Percentiles rank a stretch among this genome's conserved stretches.
Evolutionary conservation across 2,113 vertebrate genomes (phyloP).

Genomic region (rat (Rattus norvegicus)): DNA sequence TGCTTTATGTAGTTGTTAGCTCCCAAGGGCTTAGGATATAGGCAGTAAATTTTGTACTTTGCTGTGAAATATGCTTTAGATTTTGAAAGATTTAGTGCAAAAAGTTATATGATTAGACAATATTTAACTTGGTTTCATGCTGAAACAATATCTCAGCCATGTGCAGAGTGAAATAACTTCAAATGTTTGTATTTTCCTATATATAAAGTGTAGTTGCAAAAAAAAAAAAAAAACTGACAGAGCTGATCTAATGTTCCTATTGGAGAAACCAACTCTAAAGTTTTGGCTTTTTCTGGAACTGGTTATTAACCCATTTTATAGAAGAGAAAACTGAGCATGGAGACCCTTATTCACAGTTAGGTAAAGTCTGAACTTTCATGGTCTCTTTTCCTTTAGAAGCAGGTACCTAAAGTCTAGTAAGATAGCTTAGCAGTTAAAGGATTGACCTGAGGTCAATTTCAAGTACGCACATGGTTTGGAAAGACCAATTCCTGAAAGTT

Average conservation of each 20-base stretch:
- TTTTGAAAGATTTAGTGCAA: neutral
- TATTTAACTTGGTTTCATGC: neutral
- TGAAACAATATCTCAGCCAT: neutral
- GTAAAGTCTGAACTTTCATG: neutral
- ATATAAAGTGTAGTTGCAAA: neutral
- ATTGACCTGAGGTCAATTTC: neutral
- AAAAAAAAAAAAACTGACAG: too few species aligned
- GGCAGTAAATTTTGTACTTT: neutral
- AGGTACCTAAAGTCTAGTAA: neutral
- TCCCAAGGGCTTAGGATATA: neutral
- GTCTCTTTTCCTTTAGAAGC: neutral
- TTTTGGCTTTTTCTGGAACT: neutral
- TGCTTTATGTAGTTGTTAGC: neutral
- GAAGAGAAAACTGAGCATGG: neutral
- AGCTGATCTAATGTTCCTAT: neutral
- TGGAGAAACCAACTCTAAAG: neutral
- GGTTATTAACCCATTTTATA: conserved; percentile 34
- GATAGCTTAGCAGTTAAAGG: neutral
- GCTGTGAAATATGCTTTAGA: neutral
- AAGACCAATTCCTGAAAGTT: too few species aligned
- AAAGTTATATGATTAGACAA: neutral
- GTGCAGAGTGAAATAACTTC: neutral
- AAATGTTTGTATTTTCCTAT: neutral
- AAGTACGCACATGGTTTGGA: neutral
- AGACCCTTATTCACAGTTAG: rapidly evolving